Evolutionary conservation across 2,113 vertebrate species (phyloP).

Genomic region (Corythaixoides concolor): DNA sequence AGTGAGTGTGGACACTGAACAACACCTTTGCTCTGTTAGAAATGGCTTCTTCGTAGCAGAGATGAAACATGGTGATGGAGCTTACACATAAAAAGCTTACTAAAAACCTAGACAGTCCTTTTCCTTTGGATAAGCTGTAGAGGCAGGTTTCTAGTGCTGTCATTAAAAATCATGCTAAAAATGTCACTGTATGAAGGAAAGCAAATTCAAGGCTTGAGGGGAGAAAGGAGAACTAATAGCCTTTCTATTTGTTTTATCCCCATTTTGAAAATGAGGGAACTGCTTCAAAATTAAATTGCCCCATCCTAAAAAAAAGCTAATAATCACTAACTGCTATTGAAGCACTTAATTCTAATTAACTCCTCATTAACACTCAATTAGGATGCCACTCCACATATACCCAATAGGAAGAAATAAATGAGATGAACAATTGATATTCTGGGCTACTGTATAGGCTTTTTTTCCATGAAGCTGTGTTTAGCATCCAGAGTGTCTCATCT

Average conservation of each 20-base stretch:
- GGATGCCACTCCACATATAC: constrained; percentile 38
- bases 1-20: background rate
- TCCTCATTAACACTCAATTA: constrained; percentile 53
- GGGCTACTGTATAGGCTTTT: background rate
- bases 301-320: constrained; percentile 47
- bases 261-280: constrained; percentile 4
- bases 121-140: background rate
- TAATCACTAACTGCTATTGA: constrained; percentile 29
- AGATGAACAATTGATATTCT: constrained; percentile 27
- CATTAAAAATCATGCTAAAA: constrained; percentile 18
- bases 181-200: background rate
- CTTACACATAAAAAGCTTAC: fast-evolving
- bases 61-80: background rate
- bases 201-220: constrained; percentile 28
- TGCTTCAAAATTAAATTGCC: constrained; percentile 31
- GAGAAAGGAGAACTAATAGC: background rate
- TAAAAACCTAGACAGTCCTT: background rate
- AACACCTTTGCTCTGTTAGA: background rate
- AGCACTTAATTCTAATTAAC: constrained; percentile 57
- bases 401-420: constrained; percentile 49
- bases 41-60: background rate
- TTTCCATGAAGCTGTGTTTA: background rate
- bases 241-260: background rate
- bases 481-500: background rate
- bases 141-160: background rate